These are phyloP conservation scores for Sorex araneus DNA, from an alignment of 2,113 vertebrate genomes.

Conservation along the genomic window DNA sequence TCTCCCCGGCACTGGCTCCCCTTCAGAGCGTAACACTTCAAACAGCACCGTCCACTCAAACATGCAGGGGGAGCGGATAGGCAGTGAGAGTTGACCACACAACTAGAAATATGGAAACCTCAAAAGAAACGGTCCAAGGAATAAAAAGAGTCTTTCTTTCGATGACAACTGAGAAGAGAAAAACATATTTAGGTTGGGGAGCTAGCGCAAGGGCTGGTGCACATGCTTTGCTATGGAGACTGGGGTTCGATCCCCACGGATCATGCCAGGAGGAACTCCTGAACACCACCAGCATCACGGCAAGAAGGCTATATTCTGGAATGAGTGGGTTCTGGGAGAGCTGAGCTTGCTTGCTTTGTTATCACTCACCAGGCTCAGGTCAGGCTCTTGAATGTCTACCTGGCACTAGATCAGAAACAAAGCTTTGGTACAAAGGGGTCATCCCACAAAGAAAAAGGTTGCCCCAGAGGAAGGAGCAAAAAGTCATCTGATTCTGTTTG, in stretches of 20 bases:
- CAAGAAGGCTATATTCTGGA: not conserved
- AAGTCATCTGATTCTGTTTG: not conserved
- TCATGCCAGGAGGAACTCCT: too few species aligned
- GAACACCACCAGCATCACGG: too few species aligned
- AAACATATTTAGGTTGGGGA: not conserved
- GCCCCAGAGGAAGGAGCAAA: not conserved
- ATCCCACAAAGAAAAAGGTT: not conserved
- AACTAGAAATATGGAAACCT: not conserved
- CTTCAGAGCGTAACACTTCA: conserved; percentile 44
- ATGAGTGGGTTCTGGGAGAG: not conserved
- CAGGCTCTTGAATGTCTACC: not conserved
- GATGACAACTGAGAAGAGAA: not conserved
- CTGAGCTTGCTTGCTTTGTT: not conserved
- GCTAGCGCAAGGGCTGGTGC: too few species aligned
- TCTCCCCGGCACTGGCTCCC: not conserved
- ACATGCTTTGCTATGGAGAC: too few species aligned
- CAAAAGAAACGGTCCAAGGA: not conserved
- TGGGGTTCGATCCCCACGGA: too few species aligned
- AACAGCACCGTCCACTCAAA: not conserved
- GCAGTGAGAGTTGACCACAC: not conserved
- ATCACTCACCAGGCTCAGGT: not conserved
- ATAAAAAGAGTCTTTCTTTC: not conserved
- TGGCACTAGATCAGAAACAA: not conserved
- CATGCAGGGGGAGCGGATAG: not conserved
- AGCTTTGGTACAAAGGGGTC: not conserved